Base-by-base conservation (phyloP, 2,888 invertebrate species). In the Lasioglossum leucozonium region DNA sequence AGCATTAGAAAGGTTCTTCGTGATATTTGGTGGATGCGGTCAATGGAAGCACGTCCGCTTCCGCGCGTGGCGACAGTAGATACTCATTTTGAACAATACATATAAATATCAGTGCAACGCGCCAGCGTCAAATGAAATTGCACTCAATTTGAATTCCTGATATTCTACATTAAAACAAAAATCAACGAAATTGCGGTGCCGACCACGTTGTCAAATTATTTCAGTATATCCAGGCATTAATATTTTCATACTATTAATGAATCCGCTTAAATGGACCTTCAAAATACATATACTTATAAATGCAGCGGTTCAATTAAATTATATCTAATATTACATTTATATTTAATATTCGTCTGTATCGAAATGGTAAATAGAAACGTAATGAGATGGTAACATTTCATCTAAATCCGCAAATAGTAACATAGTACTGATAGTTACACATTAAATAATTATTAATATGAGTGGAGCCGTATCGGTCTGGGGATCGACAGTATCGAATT, bases 151-250 rank as follows among this genome's bases (percentile, higher is more conserved):
- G 11, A 55, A 55, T 55, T 0, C 55, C 11, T 26, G n/a, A n/a
- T 55, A n/a, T 51, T 51, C 22, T n/a, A n/a, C n/a, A 55, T n/a
- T 55, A n/a, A 55, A 55, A 55, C n/a, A 55, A 55, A 55, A 55
- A 55, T n/a, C n/a, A 55, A 55, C 4, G n/a, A 55, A 11, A 55
- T 55, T 55, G n/a, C 22, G n/a, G 55, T 55, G n/a, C 11, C 55
- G 55, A 11, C 55, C 11, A 55, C 55, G n/a, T 55, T 11, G 22
- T 55, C n/a, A n/a, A 55, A 11, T 55, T n/a, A 55, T 55, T n/a
- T 55, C 11, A 55, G n/a, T 55, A 11, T 4, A 11, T n/a, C 11
- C 55, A 55, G 11, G n/a, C n/a, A n/a, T 55, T 55, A n/a, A 11
- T 1, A n/a, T n/a, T 55, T 55, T 55, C 10, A n/a, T 51, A n/a